Percentiles rank a stretch among this genome's conserved stretches.
Conservation (phyloP, 1,140 invertebrate species). For the Pseudomyrmex sp. region DNA sequence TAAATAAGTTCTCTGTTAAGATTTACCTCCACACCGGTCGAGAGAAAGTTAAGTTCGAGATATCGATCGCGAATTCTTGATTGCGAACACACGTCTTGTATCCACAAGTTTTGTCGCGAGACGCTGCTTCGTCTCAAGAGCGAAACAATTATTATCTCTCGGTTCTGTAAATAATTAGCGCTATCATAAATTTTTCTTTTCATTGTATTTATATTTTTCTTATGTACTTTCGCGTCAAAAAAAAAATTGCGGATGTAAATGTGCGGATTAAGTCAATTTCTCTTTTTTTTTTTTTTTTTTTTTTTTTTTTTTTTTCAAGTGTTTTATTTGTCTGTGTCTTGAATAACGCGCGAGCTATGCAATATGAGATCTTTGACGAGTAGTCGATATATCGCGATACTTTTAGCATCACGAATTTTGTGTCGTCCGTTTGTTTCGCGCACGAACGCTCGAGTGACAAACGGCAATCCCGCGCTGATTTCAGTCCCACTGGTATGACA, state of each 20-base stretch:
- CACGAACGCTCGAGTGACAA: background rate
- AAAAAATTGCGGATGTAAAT: no score
- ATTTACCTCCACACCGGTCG: background rate
- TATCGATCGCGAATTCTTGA: background rate
- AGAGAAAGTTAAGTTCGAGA: background rate
- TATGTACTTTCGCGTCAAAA: no score
- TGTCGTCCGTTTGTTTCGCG: background rate
- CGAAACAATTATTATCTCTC: background rate
- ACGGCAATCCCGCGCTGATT: background rate
- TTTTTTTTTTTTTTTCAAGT: no score
- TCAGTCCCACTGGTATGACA: background rate
- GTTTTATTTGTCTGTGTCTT: background rate
- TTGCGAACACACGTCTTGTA: background rate
- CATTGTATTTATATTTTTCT: no score
- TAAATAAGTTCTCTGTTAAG: constrained; percentile 49
- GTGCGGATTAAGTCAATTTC: no score
- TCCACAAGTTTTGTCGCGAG: no score
- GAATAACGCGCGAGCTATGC: background rate
- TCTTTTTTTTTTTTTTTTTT: no score
- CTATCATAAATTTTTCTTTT: no score
- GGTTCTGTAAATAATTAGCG: constrained; percentile 6
- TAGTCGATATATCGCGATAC: background rate
- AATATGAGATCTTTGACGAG: background rate
- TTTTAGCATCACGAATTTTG: background rate
- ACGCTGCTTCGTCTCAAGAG: no score